Base-by-base conservation (phyloP, 2,888 invertebrate genomes). In the Lagria hirta region DNA sequence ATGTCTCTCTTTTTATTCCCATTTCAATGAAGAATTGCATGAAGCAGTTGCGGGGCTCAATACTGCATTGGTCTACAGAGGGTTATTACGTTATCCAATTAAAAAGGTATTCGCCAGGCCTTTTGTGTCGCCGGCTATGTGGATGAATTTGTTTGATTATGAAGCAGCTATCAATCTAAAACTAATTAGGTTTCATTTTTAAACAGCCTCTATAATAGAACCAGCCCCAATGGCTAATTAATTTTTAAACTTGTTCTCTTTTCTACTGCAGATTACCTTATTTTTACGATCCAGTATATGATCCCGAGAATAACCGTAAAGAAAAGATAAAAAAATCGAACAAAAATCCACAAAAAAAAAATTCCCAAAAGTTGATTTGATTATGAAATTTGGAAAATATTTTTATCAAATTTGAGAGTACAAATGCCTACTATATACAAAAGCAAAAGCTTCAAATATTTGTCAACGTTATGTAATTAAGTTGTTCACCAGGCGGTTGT, bases 301-400 rank as follows among this genome's bases (percentile, higher is more conserved):
- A 53, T 53, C 51, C 51, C 51, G 53, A 54, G 59, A 58, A 57
- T 61, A 60, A 59, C 52, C 60, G 58, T 61, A 64, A 63, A 62
- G 45, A 58, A 58, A 57, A 52, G 51, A 51, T 43, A 53, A 54
- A 56, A 55, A 57, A 60, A 61, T 60, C 57, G 60, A 60, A 58
- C 49, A 50, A 52, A 53, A 58, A 58, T 62, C 62, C 58, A 62
- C 62, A 61, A 60, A 58, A n/a, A n/a, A n/a, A n/a, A n/a, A n/a
- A n/a, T n/a, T n/a, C n/a, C n/a, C n/a, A n/a, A n/a, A n/a, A n/a
- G n/a, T n/a, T n/a, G n/a, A n/a, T n/a, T n/a, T n/a, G n/a, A n/a
- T n/a, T n/a, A n/a, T n/a, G n/a, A n/a, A n/a, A n/a, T n/a, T n/a
- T n/a, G n/a, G n/a, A n/a, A n/a, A n/a, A n/a, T n/a, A n/a, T n/a